These are phyloP conservation scores for Lagopus muta DNA, from an alignment of 2,113 vertebrate genomes.

Conservation along the genomic window DNA sequence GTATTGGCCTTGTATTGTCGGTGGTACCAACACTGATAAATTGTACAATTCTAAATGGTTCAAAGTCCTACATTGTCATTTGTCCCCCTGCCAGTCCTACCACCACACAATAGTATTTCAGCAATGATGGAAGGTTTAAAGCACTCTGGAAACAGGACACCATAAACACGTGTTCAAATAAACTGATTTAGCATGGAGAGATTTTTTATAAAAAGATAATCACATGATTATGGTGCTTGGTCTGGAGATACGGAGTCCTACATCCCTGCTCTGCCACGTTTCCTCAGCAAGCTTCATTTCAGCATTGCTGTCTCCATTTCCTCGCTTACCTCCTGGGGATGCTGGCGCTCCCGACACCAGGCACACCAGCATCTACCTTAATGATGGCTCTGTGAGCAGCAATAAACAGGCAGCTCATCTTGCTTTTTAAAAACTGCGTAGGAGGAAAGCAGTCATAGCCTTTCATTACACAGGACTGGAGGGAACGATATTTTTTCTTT, in stretches of 20 bases:
- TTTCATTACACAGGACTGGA: neutral
- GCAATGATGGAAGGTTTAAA: neutral
- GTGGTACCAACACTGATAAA: neutral
- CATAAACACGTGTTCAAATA: neutral
- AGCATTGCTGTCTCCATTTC: neutral
- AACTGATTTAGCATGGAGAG: neutral
- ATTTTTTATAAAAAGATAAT: neutral
- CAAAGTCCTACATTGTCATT: neutral
- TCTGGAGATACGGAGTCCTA: neutral
- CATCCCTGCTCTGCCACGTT: neutral
- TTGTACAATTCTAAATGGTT: neutral
- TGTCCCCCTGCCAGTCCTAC: neutral
- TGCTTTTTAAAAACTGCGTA: neutral
- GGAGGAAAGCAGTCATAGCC: neutral
- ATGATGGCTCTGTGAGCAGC: neutral
- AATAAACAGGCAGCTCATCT: neutral
- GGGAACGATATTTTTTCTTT: neutral
- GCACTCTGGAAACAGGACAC: neutral
- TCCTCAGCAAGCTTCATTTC: conserved; percentile 39
- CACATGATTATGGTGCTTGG: neutral
- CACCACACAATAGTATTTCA: neutral
- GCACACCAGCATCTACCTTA: neutral
- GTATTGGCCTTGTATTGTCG: neutral
- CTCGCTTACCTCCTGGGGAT: conserved; percentile 12
- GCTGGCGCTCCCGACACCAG: conserved; percentile 39